phyloP scores from a whole-genome alignment of 2,113 vertebrate genomes.

The Syngnathus floridae region DNA sequence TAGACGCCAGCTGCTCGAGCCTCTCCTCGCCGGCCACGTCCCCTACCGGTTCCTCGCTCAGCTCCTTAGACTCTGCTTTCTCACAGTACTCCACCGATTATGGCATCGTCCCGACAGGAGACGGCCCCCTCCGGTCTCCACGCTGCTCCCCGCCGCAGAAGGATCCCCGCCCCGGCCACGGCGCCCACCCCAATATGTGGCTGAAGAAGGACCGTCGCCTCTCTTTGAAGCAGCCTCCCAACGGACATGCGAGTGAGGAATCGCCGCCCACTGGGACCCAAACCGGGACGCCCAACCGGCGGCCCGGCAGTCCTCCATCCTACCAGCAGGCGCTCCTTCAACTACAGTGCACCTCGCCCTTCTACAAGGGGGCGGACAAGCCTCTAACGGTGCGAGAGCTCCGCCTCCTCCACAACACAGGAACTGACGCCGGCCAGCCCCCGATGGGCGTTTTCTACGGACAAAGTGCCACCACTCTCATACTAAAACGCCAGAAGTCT shows the following conservation, averaged over 20 bases:
- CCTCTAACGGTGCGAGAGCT: conserved; percentile 48
- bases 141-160: conserved; percentile 49
- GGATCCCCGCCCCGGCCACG: conserved; percentile 44
- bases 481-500: conserved; percentile 52
- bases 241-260: conserved; percentile 35
- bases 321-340: conserved; percentile 60
- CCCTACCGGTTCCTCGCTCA: conserved; percentile 80
- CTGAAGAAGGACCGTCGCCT: conserved; percentile 72
- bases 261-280: conserved; percentile 40
- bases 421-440: conserved; percentile 34
- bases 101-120: conserved; percentile 53
- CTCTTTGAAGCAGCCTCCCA: conserved; percentile 66
- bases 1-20: conserved; percentile 80
- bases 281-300: not conserved
- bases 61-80: conserved; percentile 85
- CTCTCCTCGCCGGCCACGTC: conserved; percentile 85
- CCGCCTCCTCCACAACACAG: conserved; percentile 42
- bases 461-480: conserved; percentile 57
- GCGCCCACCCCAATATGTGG: conserved; percentile 75
- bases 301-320: conserved; percentile 49
- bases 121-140: conserved; percentile 41
- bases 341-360: conserved; percentile 54
- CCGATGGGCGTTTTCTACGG: conserved; percentile 67
- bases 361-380: conserved; percentile 48
- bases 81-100: conserved; percentile 87